Conservation (phyloP, 2,888 invertebrate species). For the Aleiodes testaceus region DNA sequence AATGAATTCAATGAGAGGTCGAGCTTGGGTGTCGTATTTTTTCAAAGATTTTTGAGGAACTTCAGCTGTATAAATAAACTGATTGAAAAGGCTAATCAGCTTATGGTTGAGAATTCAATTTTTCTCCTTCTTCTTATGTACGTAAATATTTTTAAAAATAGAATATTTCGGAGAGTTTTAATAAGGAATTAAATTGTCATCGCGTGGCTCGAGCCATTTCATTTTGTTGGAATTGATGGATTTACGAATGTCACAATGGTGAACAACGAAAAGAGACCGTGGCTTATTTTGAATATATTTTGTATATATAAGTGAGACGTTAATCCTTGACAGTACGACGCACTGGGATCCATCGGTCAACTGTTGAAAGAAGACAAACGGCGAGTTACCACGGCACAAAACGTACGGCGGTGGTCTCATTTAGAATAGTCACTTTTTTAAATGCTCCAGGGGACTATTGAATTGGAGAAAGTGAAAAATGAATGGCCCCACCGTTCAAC, state of each 20-base stretch:
- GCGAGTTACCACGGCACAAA: slow-evolving; percentile 26
- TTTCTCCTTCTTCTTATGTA: not conserved
- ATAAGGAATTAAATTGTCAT: not conserved
- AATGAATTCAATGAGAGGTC: too few relatives aligned
- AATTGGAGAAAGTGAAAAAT: slow-evolving; percentile 32
- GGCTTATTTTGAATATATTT: slow-evolving; percentile 6
- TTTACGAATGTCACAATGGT: slow-evolving; percentile 33
- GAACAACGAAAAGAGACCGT: not conserved
- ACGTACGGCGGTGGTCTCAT: slow-evolving; percentile 28
- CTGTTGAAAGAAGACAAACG: slow-evolving; percentile 30
- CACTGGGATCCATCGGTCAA: slow-evolving; percentile 25
- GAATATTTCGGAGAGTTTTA: not conserved
- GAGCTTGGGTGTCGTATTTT: too few relatives aligned
- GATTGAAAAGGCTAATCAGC: not conserved
- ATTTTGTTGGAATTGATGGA: slow-evolving; percentile 22
- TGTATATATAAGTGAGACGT: slow-evolving; percentile 25
- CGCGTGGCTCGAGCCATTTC: slow-evolving; percentile 28
- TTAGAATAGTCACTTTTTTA: slow-evolving; percentile 38
- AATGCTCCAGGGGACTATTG: slow-evolving; percentile 24
- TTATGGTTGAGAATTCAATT: not conserved
- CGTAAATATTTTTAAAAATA: slow-evolving; percentile 14
- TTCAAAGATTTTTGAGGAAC: too few relatives aligned
- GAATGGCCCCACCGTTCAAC: not conserved
- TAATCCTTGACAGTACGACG: slow-evolving; percentile 29
- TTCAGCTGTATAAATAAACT: too few relatives aligned